Percentiles rank a stretch among this genome's conserved stretches.
Conservation (phyloP, 2,888 invertebrate species). For the Mallateleia sp. region DNA sequence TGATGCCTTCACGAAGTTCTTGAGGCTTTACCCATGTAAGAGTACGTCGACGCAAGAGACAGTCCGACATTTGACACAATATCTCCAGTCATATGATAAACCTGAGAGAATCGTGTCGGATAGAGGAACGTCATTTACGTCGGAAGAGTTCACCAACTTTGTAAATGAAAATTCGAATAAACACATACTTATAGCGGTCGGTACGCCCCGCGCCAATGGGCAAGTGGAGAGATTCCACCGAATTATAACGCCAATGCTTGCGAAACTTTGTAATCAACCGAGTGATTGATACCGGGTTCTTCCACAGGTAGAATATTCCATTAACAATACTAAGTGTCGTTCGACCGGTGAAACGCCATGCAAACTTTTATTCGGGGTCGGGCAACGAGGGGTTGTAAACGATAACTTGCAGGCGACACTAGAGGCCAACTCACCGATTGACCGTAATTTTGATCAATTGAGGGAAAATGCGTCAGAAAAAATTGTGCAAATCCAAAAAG, state of each 20-base stretch:
- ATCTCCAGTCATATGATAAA: background rate
- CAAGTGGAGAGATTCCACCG: conserved; percentile 82
- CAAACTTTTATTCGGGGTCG: background rate
- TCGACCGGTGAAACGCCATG: background rate
- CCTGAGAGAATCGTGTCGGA: background rate
- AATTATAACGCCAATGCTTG: conserved; percentile 78
- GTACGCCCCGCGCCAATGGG: conserved; percentile 83
- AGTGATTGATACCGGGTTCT: conserved; percentile 72
- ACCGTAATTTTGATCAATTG: background rate
- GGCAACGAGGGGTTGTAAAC: background rate
- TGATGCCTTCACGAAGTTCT: conserved; percentile 14
- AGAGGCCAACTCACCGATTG: background rate
- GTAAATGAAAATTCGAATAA: background rate
- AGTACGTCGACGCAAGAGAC: background rate
- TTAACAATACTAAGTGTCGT: background rate
- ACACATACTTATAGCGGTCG: conserved; percentile 81
- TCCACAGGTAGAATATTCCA: background rate
- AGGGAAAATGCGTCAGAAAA: background rate
- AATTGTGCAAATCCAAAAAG: conserved; percentile 73
- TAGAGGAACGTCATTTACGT: background rate
- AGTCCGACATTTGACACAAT: background rate
- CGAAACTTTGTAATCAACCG: conserved; percentile 73
- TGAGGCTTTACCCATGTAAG: conserved; percentile 17
- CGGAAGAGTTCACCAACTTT: background rate
- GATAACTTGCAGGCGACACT: background rate